Evolutionary conservation across 2,797 vertebrate genomes (phyloP).

Genomic region (Phrynocephalus guinanensis): DNA sequence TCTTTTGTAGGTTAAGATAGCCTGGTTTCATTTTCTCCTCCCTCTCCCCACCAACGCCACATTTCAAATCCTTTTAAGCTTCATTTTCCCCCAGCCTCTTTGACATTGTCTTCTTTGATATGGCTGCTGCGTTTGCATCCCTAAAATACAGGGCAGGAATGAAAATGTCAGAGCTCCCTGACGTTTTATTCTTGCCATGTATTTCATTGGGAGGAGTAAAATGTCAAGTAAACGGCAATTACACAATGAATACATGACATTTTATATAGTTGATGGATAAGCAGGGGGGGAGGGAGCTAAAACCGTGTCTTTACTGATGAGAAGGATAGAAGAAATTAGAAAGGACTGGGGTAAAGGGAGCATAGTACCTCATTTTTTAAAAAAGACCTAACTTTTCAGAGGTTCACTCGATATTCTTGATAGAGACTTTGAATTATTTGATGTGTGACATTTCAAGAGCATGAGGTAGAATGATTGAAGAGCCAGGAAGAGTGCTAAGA

Average conservation of each 20-base stretch:
- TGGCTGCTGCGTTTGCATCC: constrained; percentile 39
- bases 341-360: neutral
- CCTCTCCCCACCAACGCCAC: neutral
- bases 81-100: neutral
- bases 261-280: constrained; percentile 57
- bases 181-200: constrained; percentile 47
- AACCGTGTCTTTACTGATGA: constrained; percentile 44
- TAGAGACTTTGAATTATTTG: constrained; percentile 35
- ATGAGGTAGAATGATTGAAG: constrained; percentile 8
- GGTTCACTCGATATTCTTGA: constrained; percentile 33
- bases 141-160: constrained; percentile 46
- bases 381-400: constrained; percentile 7
- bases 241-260: constrained; percentile 45
- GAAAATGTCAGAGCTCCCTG: constrained; percentile 53
- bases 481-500: constrained; percentile 20
- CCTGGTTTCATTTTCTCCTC: fast-evolving
- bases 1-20: neutral
- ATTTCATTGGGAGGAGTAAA: constrained; percentile 59
- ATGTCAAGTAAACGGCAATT: constrained; percentile 64
- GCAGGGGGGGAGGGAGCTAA: constrained; percentile 17
- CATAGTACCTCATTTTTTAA: neutral
- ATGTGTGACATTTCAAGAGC: constrained; percentile 41
- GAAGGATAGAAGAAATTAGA: constrained; percentile 20
- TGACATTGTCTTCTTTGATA: constrained; percentile 31
- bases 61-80: constrained; percentile 24